phyloP scores from a whole-genome alignment of 2,113 vertebrate species.

The Platysternon megacephalum region DNA sequence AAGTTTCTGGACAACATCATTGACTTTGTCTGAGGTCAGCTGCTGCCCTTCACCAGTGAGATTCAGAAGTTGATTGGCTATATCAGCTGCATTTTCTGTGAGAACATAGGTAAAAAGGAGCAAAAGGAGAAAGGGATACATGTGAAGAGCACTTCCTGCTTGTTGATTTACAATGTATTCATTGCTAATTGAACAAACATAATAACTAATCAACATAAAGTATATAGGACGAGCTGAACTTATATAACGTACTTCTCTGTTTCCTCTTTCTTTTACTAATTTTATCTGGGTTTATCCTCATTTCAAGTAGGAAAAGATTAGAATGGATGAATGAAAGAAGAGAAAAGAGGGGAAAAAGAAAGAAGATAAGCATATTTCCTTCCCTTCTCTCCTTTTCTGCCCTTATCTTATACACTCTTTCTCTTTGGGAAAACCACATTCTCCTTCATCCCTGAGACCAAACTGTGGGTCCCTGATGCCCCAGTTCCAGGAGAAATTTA shows the following conservation, averaged over 20 bases:
- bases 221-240: not conserved
- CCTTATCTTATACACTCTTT: not conserved
- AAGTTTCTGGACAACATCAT: conserved; percentile 88
- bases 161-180: not conserved
- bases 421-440: not conserved
- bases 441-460: not conserved
- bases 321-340: not conserved
- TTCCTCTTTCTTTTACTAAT: not conserved
- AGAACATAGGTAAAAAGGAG: not conserved
- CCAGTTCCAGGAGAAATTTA: not conserved
- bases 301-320: not conserved
- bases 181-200: not conserved
- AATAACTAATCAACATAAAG: not conserved
- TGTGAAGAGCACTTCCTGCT: not conserved
- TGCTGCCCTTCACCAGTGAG: conserved; percentile 84
- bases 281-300: not conserved
- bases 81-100: conserved; percentile 88
- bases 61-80: conserved; percentile 87
- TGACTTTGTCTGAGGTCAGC: conserved; percentile 88
- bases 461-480: not conserved
- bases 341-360: not conserved
- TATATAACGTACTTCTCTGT: not conserved
- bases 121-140: not conserved
- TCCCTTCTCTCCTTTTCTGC: not conserved
- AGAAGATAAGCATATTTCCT: not conserved